These are phyloP conservation scores for Phrynocephalus versicolor DNA, from an alignment of 2,113 vertebrate genomes.

Conservation along the genomic window DNA sequence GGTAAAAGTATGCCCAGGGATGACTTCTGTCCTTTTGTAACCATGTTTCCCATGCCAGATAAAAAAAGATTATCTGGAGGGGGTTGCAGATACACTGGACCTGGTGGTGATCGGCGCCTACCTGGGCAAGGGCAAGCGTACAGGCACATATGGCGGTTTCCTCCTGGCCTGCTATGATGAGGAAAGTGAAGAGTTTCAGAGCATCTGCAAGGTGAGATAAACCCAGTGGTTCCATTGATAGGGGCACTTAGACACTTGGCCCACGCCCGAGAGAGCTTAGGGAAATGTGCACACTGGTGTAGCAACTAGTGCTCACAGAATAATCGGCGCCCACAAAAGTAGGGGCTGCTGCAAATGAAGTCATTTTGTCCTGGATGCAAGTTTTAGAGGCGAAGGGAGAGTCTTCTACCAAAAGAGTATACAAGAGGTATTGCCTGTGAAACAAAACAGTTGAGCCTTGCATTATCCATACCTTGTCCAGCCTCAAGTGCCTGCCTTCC, in stretches of 20 bases:
- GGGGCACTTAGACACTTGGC: neutral
- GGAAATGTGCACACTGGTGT: no score
- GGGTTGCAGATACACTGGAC: slow-evolving; percentile 88
- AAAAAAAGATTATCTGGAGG: slow-evolving; percentile 93
- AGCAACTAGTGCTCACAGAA: neutral
- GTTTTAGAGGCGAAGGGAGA: neutral
- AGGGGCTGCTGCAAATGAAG: neutral
- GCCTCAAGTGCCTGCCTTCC: neutral
- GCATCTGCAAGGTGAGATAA: slow-evolving; percentile 86
- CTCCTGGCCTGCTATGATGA: slow-evolving; percentile 87
- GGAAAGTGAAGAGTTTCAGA: slow-evolving; percentile 90
- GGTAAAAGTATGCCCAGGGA: neutral
- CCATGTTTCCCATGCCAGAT: slow-evolving; percentile 66
- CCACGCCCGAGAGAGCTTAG: neutral
- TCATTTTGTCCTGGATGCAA: neutral
- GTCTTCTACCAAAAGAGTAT: neutral
- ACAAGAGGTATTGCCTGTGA: neutral
- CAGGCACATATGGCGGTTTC: slow-evolving; percentile 88
- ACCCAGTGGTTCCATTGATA: neutral
- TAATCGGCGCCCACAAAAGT: neutral
- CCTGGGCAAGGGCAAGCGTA: slow-evolving; percentile 87
- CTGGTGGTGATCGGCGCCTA: slow-evolving; percentile 91
- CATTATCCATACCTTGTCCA: neutral
- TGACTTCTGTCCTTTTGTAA: neutral
- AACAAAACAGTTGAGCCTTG: neutral